These are phyloP conservation scores for Diarsia dahlii DNA, from an alignment of 2,888 invertebrate genomes.

Conservation along the genomic window DNA sequence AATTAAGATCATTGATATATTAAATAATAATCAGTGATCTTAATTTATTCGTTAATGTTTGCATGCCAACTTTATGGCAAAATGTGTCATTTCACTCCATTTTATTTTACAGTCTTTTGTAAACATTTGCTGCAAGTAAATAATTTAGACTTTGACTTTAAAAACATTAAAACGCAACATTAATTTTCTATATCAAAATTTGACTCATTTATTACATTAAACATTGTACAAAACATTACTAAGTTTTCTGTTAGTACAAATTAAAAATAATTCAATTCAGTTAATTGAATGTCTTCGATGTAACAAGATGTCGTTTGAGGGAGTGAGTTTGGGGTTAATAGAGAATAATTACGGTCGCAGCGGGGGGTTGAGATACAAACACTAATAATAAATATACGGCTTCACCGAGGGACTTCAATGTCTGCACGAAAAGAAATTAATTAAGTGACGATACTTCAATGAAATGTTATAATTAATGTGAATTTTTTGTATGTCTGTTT, in stretches of 20 bases:
- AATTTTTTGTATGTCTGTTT: neutral
- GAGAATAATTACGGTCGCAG: constrained; percentile 37
- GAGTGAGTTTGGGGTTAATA: constrained; percentile 41
- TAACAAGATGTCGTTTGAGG: constrained; percentile 38
- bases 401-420: constrained; percentile 37
- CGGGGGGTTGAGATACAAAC: constrained; percentile 21
- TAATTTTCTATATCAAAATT: neutral
- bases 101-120: too few relatives aligned
- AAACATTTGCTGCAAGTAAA: too few relatives aligned
- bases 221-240: neutral
- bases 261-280: constrained; percentile 25
- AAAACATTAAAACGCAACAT: too few relatives aligned
- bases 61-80: too few relatives aligned
- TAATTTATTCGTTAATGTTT: too few relatives aligned
- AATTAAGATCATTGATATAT: too few relatives aligned
- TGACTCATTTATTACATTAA: neutral
- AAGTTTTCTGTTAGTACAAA: constrained; percentile 6
- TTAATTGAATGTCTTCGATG: constrained; percentile 24
- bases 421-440: constrained; percentile 25
- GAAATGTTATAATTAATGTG: neutral
- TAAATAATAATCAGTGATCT: too few relatives aligned
- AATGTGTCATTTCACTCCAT: too few relatives aligned
- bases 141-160: too few relatives aligned
- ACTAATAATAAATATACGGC: constrained; percentile 38
- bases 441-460: constrained; percentile 5